Percentiles rank a stretch among this genome's conserved stretches.
Conservation (phyloP, 1,140 invertebrate genomes). For the Homarus americanus region DNA sequence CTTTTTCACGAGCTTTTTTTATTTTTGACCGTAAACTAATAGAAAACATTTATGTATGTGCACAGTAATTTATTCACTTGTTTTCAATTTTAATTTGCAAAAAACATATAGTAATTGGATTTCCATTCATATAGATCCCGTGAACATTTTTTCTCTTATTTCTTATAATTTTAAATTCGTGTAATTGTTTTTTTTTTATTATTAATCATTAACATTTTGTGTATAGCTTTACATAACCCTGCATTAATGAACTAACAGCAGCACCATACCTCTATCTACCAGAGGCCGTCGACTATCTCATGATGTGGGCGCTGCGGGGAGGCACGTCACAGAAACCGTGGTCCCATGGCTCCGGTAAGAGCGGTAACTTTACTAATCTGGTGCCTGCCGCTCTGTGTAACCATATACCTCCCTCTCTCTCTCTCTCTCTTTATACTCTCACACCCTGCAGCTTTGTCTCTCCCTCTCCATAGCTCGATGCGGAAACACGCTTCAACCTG, state of each 20-base stretch:
- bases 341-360: slow-evolving; percentile 64
- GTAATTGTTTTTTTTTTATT: too few species aligned
- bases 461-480: neutral
- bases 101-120: too few species aligned
- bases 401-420: neutral
- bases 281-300: slow-evolving; percentile 58
- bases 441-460: neutral
- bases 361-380: neutral
- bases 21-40: too few species aligned
- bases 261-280: neutral
- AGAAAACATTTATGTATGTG: too few species aligned
- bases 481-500: neutral
- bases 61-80: too few species aligned
- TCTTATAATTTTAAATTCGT: too few species aligned
- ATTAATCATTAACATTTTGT: too few species aligned
- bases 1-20: too few species aligned
- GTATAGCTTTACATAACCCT: too few species aligned
- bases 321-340: slow-evolving; percentile 56
- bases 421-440: slow-evolving; percentile 24
- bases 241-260: neutral
- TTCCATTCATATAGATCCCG: too few species aligned
- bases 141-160: too few species aligned
- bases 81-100: too few species aligned
- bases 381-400: neutral
- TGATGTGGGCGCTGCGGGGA: slow-evolving; percentile 59